phyloP scores from a whole-genome alignment of 2,797 vertebrate species.

The Cuculus canorus region DNA sequence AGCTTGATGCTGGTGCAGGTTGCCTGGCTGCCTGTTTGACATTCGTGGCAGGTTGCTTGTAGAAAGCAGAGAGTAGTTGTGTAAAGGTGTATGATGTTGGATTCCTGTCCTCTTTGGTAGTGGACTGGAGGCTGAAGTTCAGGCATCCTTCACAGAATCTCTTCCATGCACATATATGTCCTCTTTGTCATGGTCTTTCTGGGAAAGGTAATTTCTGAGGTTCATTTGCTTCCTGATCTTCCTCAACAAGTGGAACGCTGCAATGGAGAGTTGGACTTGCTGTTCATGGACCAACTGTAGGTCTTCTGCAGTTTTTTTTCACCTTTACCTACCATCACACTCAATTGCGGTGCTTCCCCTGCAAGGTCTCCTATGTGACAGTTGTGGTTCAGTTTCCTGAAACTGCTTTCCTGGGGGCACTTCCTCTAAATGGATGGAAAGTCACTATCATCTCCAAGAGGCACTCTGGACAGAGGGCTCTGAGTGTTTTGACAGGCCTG shows the following conservation, averaged over 20 bases:
- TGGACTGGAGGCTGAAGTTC: not conserved
- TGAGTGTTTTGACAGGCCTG: not conserved
- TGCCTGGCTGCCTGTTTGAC: not conserved
- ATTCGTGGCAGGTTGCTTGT: not conserved
- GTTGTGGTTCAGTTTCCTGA: not conserved
- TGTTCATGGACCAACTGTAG: not conserved
- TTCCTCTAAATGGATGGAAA: not conserved
- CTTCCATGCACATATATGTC: not conserved
- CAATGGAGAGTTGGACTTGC: not conserved
- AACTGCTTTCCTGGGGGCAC: not conserved
- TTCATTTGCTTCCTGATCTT: not conserved
- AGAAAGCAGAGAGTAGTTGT: not conserved
- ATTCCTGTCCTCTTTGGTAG: not conserved
- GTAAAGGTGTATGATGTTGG: not conserved
- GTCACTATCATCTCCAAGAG: not conserved
- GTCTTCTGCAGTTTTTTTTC: not conserved
- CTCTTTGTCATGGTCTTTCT: not conserved
- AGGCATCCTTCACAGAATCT: not conserved
- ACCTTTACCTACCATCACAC: not conserved
- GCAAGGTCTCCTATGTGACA: not conserved
- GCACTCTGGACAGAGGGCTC: not conserved
- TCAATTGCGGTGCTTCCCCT: not conserved
- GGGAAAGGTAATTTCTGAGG: not conserved
- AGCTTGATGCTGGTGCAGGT: not conserved
- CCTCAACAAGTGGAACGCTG: not conserved